Percentiles rank a stretch among this genome's conserved stretches.
Conservation (phyloP, 2,888 invertebrate species). For the Ashinkailepas kermadecensis region DNA sequence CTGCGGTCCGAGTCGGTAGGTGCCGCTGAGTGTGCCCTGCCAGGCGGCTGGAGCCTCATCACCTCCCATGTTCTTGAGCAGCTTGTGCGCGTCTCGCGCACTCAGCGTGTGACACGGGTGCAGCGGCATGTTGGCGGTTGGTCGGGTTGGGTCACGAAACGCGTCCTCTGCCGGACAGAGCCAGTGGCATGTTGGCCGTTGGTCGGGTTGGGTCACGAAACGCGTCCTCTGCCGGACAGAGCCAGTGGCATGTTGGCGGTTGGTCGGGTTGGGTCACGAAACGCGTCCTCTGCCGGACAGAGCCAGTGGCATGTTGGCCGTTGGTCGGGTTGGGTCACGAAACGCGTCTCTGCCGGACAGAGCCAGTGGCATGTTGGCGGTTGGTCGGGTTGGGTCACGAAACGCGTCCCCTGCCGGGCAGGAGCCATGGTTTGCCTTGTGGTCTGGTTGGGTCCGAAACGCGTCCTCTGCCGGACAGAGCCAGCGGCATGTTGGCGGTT, state of each 20-base stretch:
- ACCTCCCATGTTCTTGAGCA: constrained; percentile 21
- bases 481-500: constrained; percentile 22
- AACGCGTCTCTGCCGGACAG: constrained; percentile 12
- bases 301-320: constrained; percentile 23
- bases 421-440: too few relatives aligned
- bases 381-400: background rate
- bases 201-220: background rate
- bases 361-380: constrained; percentile 23
- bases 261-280: background rate
- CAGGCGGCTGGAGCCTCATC: constrained; percentile 19
- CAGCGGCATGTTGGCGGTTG: constrained; percentile 22
- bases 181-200: constrained; percentile 22
- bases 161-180: constrained; percentile 7
- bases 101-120: constrained; percentile 24
- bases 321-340: background rate
- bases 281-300: constrained; percentile 11
- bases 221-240: constrained; percentile 5
- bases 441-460: background rate
- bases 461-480: constrained; percentile 7
- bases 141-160: background rate
- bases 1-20: constrained; percentile 16
- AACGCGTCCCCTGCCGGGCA: constrained; percentile 3
- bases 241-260: constrained; percentile 22
- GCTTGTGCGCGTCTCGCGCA: constrained; percentile 24
- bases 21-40: constrained; percentile 17